Evolutionary conservation across 2,113 vertebrate genomes (phyloP).

Genomic region (Acanthochromis polyacanthus): DNA sequence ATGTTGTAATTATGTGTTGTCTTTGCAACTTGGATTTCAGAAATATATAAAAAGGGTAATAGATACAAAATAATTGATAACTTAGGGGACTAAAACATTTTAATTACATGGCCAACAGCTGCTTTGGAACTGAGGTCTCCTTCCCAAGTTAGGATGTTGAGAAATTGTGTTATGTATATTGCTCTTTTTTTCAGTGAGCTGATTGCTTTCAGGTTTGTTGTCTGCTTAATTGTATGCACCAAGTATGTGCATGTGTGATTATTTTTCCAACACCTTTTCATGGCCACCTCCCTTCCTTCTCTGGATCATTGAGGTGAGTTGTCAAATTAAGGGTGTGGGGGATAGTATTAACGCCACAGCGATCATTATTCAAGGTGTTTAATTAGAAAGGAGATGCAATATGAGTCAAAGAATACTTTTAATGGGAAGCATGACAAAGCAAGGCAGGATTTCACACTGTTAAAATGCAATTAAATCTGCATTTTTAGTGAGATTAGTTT

Average conservation of each 20-base stretch:
- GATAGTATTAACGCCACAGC: constrained; percentile 34
- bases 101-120: constrained; percentile 26
- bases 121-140: not conserved
- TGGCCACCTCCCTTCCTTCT: constrained; percentile 9
- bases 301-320: constrained; percentile 38
- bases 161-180: not conserved
- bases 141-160: not conserved
- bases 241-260: not conserved
- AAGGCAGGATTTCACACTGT: not conserved
- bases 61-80: not conserved
- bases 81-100: constrained; percentile 15
- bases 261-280: constrained; percentile 7
- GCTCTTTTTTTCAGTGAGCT: not conserved
- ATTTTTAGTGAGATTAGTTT: not conserved
- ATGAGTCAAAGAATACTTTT: constrained; percentile 33
- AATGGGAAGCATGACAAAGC: constrained; percentile 7
- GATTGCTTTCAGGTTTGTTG: constrained; percentile 8
- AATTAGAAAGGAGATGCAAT: constrained; percentile 39
- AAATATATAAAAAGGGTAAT: constrained; percentile 5
- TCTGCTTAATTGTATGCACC: constrained; percentile 4
- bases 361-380: constrained; percentile 44
- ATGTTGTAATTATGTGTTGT: constrained; percentile 37
- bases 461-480: not conserved
- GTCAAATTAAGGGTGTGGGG: constrained; percentile 33
- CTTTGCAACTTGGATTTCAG: constrained; percentile 9